phyloP scores from a whole-genome alignment of 1,140 invertebrate genomes.

The Zaprionus kolodkinae region DNA sequence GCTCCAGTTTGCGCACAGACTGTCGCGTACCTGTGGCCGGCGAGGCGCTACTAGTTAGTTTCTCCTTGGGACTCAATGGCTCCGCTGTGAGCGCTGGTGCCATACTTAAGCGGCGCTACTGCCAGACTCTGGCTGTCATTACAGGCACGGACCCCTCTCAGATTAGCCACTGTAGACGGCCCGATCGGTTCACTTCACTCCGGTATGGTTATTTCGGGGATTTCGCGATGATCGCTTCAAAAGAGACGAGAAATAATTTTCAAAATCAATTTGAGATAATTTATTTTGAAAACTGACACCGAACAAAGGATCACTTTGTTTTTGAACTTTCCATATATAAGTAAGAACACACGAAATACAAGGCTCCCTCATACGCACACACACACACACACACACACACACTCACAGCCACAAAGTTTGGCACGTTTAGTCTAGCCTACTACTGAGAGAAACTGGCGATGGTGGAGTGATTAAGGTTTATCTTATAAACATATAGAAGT shows the following conservation, averaged over 20 bases:
- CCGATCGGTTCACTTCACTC: constrained; percentile 11
- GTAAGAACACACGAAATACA: constrained; percentile 7
- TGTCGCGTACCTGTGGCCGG: constrained; percentile 64
- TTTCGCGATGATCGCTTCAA: constrained; percentile 32
- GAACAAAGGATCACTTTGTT: constrained; percentile 45
- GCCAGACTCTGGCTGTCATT: constrained; percentile 46
- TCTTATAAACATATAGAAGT: neutral
- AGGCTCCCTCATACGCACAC: constrained; percentile 1
- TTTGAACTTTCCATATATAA: constrained; percentile 23
- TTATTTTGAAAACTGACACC: constrained; percentile 50
- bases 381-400: constrained; percentile 15
- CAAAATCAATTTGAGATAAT: constrained; percentile 29
- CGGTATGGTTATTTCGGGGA: neutral
- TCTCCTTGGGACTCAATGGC: constrained; percentile 83
- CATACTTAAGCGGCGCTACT: constrained; percentile 79
- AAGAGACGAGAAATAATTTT: constrained; percentile 29
- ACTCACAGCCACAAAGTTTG: constrained; percentile 10
- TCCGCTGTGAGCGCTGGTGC: constrained; percentile 86
- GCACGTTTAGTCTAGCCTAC: constrained; percentile 27
- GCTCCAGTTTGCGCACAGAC: constrained; percentile 44
- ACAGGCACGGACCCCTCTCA: constrained; percentile 5
- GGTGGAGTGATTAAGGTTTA: neutral
- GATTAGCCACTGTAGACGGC: constrained; percentile 8
- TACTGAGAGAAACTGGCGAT: neutral
- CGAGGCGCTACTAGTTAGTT: constrained; percentile 70